A percentile compares a stretch with the other conserved stretches of the same genome.
These are phyloP conservation scores for Noctua fimbriata DNA, from an alignment of 2,888 invertebrate species.

Conservation along the genomic window DNA sequence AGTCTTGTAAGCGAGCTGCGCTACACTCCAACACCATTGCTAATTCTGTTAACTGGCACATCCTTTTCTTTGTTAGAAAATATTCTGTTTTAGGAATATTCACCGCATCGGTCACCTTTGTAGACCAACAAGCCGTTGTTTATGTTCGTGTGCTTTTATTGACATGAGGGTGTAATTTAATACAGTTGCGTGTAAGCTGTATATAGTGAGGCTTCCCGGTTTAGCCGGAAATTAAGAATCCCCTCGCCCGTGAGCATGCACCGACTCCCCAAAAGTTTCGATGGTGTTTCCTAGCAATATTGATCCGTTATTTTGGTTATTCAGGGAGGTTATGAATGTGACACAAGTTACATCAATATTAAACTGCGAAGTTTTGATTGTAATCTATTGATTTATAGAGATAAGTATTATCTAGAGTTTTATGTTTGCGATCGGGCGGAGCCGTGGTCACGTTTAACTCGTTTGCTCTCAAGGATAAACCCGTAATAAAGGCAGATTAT, in stretches of 20 bases:
- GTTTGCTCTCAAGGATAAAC: constrained; percentile 68
- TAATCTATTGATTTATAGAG: constrained; percentile 51
- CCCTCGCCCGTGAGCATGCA: constrained; percentile 73
- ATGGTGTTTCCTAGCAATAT: constrained; percentile 87
- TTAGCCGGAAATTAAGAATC: constrained; percentile 86
- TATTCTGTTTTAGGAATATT: constrained; percentile 44
- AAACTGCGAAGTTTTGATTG: constrained; percentile 28
- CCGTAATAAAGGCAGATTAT: constrained; percentile 66
- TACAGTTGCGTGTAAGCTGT: constrained; percentile 65
- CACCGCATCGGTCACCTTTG: neutral
- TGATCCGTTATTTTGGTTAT: constrained; percentile 73
- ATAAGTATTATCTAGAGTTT: constrained; percentile 62
- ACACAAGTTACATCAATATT: constrained; percentile 37
- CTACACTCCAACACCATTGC: constrained; percentile 67
- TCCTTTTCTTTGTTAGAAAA: constrained; percentile 63
- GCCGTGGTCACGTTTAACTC: constrained; percentile 65
- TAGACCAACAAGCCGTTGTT: constrained; percentile 5
- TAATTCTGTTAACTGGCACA: constrained; percentile 70
- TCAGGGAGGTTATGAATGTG: constrained; percentile 17
- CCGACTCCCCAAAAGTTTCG: constrained; percentile 79
- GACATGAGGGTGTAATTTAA: constrained; percentile 64
- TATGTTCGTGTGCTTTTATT: constrained; percentile 35
- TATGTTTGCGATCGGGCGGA: constrained; percentile 45
- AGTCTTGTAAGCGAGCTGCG: constrained; percentile 72
- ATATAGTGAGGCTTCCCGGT: constrained; percentile 77